phyloP scores from a whole-genome alignment of 37 sponge, comb jelly and placozoan genomes.

The Spongilla lacustris region DNA sequence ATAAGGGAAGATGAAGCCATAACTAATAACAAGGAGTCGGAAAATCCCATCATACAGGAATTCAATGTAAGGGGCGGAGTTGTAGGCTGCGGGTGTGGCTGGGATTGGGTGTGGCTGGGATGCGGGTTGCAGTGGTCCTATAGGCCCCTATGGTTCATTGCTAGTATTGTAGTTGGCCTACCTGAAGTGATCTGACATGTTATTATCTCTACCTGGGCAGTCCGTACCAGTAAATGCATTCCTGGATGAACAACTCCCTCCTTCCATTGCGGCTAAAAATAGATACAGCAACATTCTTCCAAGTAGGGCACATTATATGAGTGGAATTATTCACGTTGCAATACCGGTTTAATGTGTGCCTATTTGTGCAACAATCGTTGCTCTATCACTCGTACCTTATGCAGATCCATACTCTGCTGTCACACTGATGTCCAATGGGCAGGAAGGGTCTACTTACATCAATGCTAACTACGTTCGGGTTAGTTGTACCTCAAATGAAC shows the following conservation, averaged over 20 bases:
- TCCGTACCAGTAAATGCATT: constrained; percentile 44
- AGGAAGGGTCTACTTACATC: constrained; percentile 72
- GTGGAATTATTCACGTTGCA: constrained; percentile 6
- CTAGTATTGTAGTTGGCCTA: too few species aligned
- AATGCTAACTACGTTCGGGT: constrained; percentile 84
- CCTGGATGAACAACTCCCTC: constrained; percentile 7
- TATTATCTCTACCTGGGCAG: constrained; percentile 4
- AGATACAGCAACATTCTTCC: constrained; percentile 70
- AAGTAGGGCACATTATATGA: constrained; percentile 20
- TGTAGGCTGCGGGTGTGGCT: too few species aligned
- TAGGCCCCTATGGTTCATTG: too few species aligned
- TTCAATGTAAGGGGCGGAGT: background rate
- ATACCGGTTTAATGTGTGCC: background rate
- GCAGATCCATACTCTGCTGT: constrained; percentile 78
- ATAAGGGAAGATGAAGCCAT: background rate
- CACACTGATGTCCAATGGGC: constrained; percentile 17
- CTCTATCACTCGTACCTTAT: background rate
- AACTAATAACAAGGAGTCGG: background rate
- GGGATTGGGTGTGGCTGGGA: too few species aligned
- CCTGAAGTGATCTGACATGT: too few species aligned
- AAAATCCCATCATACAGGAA: background rate
- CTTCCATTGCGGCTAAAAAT: constrained; percentile 54
- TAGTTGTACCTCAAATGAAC: background rate
- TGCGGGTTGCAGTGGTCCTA: too few species aligned
- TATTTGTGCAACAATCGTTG: background rate